These are phyloP conservation scores for Hybognathus amarus DNA, from an alignment of 2,797 vertebrate genomes.

Conservation along the genomic window DNA sequence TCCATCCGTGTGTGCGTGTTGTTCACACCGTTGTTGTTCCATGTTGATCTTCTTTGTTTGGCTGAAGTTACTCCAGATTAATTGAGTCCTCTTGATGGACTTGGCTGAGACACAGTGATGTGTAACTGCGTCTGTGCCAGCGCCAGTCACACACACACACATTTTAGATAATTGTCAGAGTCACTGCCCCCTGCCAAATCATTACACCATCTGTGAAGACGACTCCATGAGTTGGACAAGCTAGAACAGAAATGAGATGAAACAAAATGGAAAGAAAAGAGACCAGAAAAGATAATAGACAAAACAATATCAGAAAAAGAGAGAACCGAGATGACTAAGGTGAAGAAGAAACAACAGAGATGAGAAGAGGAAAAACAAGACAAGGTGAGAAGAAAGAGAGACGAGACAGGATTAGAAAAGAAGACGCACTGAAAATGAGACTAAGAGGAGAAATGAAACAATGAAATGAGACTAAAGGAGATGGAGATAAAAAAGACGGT, in stretches of 20 bases:
- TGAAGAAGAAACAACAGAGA: not conserved
- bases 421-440: not conserved
- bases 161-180: slow-evolving; percentile 42
- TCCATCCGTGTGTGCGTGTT: slow-evolving; percentile 12
- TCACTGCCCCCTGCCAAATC: slow-evolving; percentile 61
- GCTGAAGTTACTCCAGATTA: slow-evolving; percentile 34
- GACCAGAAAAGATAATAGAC: not conserved
- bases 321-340: not conserved
- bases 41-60: slow-evolving; percentile 33
- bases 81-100: slow-evolving; percentile 48
- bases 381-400: not conserved
- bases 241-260: slow-evolving; percentile 12
- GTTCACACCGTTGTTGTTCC: slow-evolving; percentile 16
- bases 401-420: not conserved
- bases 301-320: not conserved
- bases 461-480: not conserved
- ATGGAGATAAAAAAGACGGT: too few relatives aligned
- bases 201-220: slow-evolving; percentile 51
- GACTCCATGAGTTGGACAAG: not conserved
- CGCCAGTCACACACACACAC: slow-evolving; percentile 24
- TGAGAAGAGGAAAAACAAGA: not conserved
- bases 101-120: slow-evolving; percentile 46
- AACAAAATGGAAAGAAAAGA: slow-evolving; percentile 11
- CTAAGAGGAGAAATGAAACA: not conserved
- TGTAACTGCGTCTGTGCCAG: slow-evolving; percentile 19